These are phyloP conservation scores for Gobio occitaniae DNA, from an alignment of 2,797 vertebrate species.

Conservation along the genomic window DNA sequence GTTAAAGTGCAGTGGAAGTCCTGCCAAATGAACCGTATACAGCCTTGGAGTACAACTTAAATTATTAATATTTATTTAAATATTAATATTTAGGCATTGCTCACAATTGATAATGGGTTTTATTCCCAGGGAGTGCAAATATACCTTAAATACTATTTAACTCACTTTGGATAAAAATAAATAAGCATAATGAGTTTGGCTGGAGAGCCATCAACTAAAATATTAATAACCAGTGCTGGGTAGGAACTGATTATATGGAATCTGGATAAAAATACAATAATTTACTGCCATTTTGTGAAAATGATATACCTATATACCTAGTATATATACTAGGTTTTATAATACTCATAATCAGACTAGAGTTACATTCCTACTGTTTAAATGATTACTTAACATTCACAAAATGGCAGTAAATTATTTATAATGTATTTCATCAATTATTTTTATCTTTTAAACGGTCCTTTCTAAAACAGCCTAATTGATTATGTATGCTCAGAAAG, in stretches of 20 bases:
- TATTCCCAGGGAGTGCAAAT: not conserved
- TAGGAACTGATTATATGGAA: not conserved
- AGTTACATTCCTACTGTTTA: not conserved
- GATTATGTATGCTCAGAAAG: not conserved
- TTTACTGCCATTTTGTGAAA: not conserved
- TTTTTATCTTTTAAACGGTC: not conserved
- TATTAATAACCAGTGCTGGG: not conserved
- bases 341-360: not conserved
- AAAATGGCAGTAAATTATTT: not conserved
- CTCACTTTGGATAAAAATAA: not conserved
- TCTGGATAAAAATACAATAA: not conserved
- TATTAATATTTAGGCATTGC: not conserved
- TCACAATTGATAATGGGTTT: not conserved
- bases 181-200: not conserved
- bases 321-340: not conserved
- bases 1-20: too few species aligned
- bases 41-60: not conserved
- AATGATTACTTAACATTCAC: not conserved
- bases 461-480: not conserved
- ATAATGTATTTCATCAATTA: not conserved
- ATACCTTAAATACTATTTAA: not conserved
- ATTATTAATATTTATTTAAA: slow-evolving; percentile 7
- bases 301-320: not conserved
- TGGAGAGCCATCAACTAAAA: not conserved
- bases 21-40: not conserved